A percentile compares a stretch with the other conserved stretches of the same genome.
These are phyloP conservation scores for Meteorus colon DNA, from an alignment of 2,888 invertebrate genomes.

Conservation along the genomic window DNA sequence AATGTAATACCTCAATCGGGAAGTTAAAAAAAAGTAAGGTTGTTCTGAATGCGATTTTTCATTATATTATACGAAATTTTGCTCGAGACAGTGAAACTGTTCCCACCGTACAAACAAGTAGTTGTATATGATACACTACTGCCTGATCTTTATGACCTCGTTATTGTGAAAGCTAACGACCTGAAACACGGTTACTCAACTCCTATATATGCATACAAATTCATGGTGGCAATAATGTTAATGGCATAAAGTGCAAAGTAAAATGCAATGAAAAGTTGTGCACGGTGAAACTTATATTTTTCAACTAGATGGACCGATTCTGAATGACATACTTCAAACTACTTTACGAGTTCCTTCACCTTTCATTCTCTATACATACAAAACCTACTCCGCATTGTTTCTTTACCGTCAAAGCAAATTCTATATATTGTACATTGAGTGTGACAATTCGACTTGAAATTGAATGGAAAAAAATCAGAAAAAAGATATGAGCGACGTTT, in stretches of 20 bases:
- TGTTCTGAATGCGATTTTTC: background rate
- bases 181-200: constrained; percentile 3
- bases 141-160: constrained; percentile 29
- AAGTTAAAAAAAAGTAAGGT: no score
- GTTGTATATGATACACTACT: background rate
- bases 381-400: constrained; percentile 23
- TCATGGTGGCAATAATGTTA: background rate
- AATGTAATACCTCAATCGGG: no score
- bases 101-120: background rate
- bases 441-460: background rate
- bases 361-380: constrained; percentile 2
- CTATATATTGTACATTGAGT: constrained; percentile 15
- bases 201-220: background rate
- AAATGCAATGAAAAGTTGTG: constrained; percentile 20
- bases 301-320: background rate
- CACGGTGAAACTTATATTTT: constrained; percentile 12
- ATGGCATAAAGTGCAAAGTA: background rate
- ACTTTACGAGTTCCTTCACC: constrained; percentile 23
- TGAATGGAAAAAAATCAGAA: background rate
- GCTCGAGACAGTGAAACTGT: constrained; percentile 1
- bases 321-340: constrained; percentile 4
- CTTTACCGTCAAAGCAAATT: background rate
- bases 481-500: background rate
- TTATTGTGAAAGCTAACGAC: constrained; percentile 23
- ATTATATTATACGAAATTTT: constrained; percentile 8